Percentiles rank a stretch among this genome's conserved stretches.
Conservation (phyloP, 2,113 vertebrate species). For the Galemys pyrenaicus region DNA sequence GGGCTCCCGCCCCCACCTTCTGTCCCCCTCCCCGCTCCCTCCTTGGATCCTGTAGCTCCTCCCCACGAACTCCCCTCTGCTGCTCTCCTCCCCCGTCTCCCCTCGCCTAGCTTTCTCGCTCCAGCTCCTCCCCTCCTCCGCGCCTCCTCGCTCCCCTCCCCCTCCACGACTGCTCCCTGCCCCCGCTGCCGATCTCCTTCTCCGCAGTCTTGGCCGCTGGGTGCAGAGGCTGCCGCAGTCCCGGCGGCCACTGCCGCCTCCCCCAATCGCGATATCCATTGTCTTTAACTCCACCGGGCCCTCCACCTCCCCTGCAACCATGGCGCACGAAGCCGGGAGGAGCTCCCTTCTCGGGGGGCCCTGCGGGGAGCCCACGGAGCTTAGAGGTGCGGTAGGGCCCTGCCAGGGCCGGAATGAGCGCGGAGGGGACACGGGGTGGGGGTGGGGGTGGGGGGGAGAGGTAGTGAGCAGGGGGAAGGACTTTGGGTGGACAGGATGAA, state of each 20-base stretch:
- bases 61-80: neutral
- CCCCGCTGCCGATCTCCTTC: conserved; percentile 60
- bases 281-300: conserved; percentile 35
- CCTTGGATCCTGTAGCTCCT: conserved; percentile 31
- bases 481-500: neutral
- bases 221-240: conserved; percentile 63
- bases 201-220: conserved; percentile 74
- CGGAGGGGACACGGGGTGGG: neutral
- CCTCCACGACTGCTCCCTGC: conserved; percentile 50
- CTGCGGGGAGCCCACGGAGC: conserved; percentile 73
- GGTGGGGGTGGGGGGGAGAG: neutral
- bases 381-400: conserved; percentile 76
- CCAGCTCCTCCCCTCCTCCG: conserved; percentile 64
- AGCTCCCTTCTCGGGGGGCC: conserved; percentile 65
- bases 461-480: too few species aligned
- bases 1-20: neutral
- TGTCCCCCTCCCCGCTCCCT: neutral
- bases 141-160: conserved; percentile 58
- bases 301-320: conserved; percentile 49
- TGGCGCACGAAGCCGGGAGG: conserved; percentile 77
- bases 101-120: conserved; percentile 63
- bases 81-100: conserved; percentile 60
- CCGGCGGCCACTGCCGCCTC: conserved; percentile 24
- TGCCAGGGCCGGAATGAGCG: conserved; percentile 1
- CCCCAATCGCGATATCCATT: conserved; percentile 52